Evolutionary conservation across 2,113 vertebrate genomes (phyloP).

Genomic region (Grammomys surdaster): DNA sequence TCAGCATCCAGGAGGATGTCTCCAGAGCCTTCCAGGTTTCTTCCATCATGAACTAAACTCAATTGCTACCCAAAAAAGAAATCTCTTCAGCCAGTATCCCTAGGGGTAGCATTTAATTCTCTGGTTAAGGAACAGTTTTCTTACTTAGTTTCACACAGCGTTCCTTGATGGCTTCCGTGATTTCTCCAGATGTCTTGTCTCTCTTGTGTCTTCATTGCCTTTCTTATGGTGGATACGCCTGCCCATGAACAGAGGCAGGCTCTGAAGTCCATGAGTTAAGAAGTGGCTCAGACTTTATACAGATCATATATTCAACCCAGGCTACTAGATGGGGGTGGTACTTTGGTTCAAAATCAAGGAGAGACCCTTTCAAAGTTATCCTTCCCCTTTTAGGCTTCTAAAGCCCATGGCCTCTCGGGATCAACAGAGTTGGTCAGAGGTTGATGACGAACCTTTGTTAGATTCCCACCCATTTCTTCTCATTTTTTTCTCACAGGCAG

Average conservation of each 20-base stretch:
- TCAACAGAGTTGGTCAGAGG: neutral
- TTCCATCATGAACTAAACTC: neutral
- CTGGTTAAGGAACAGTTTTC: conserved; percentile 5
- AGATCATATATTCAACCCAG: neutral
- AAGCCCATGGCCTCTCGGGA: neutral
- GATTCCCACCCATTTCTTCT: neutral
- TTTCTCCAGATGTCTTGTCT: neutral
- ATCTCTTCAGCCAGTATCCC: neutral
- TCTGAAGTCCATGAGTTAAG: neutral
- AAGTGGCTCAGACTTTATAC: neutral
- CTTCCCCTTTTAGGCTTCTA: neutral
- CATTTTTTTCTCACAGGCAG: neutral
- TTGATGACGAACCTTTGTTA: neutral
- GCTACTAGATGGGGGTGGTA: neutral
- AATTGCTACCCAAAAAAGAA: neutral
- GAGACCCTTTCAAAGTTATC: neutral
- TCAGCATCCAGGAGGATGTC: neutral
- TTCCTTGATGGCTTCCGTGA: neutral
- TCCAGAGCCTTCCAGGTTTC: conserved; percentile 30
- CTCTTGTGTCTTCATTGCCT: neutral
- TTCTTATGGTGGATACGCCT: neutral
- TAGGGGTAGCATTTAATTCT: neutral
- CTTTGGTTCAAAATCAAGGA: conserved; percentile 14
- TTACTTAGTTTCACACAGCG: neutral
- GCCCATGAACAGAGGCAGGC: neutral